Evolutionary conservation across 2,888 invertebrate genomes (phyloP).

Genomic region (Pediacus dermestoides): DNA sequence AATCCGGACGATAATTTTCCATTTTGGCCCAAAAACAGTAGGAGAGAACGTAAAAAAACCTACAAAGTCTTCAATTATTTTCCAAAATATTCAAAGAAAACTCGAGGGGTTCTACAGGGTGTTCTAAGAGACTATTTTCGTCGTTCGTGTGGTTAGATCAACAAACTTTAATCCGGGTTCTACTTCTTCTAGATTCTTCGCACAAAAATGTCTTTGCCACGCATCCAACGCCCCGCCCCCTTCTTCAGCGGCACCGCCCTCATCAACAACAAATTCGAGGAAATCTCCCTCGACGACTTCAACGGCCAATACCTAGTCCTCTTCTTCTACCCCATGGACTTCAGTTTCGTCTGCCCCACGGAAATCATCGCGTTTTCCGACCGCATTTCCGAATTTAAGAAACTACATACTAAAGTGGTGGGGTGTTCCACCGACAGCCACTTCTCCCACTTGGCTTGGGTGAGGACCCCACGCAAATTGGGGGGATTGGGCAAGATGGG

Average conservation of each 20-base stretch:
- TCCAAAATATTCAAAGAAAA: no score
- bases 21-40: no score
- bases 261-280: slow-evolving; percentile 79
- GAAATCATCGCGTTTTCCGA: slow-evolving; percentile 99
- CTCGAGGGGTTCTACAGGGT: no score
- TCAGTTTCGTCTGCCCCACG: slow-evolving; percentile 85
- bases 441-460: slow-evolving; percentile 96
- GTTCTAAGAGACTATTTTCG: no score
- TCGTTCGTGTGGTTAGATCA: no score
- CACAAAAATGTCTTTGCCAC: slow-evolving; percentile 50
- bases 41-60: no score
- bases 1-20: no score
- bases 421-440: slow-evolving; percentile 96
- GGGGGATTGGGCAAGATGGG: slow-evolving; percentile 93
- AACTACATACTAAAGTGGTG: slow-evolving; percentile 81
- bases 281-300: slow-evolving; percentile 71
- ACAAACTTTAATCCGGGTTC: no score
- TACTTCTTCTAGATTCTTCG: no score
- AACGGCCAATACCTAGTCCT: slow-evolving; percentile 84
- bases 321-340: slow-evolving; percentile 90
- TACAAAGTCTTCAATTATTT: no score
- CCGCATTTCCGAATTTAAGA: slow-evolving; percentile 74
- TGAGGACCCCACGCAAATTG: slow-evolving; percentile 89
- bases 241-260: slow-evolving; percentile 77
- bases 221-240: slow-evolving; percentile 73